Conservation (phyloP, 37 sponge, comb jelly and placozoan species). For the Agelas oroides region DNA sequence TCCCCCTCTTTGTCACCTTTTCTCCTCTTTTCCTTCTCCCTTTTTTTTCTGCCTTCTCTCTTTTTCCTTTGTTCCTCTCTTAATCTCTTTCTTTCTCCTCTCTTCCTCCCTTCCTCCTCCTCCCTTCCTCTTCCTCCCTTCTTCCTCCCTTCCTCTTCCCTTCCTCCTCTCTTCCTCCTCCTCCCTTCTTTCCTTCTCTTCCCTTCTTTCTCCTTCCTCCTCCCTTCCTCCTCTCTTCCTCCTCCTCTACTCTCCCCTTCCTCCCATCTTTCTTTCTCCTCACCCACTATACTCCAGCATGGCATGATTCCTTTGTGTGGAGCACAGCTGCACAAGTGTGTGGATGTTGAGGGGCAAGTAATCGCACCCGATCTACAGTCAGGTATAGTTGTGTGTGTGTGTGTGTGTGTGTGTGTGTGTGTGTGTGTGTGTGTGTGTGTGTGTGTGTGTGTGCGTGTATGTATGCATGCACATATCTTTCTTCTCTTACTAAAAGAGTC, state of each 20-base stretch:
- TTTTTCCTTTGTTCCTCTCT: too few species aligned
- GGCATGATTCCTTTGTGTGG: constrained; percentile 75
- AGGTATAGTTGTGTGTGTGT: too few species aligned
- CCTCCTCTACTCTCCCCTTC: background rate
- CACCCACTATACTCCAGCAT: constrained; percentile 30
- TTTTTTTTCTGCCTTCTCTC: too few species aligned
- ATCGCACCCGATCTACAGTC: constrained; percentile 64
- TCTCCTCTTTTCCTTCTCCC: too few species aligned
- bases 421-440: constrained; percentile 37
- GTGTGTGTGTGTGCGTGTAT: constrained; percentile 31
- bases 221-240: background rate
- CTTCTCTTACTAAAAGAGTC: too few species aligned
- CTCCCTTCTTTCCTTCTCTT: background rate
- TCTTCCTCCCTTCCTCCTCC: background rate
- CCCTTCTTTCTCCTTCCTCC: background rate
- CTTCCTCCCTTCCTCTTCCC: background rate
- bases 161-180: background rate
- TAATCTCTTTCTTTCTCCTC: too few species aligned
- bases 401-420: constrained; percentile 40
- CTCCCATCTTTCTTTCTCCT: background rate
- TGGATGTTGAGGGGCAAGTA: constrained; percentile 74
- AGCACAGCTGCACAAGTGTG: constrained; percentile 70
- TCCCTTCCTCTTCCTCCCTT: background rate
- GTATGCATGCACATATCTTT: constrained; percentile 2
- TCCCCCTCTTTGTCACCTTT: too few species aligned